Base-by-base conservation (phyloP, 92 coral and sea anemone species). In the Porites cylindrica region DNA sequence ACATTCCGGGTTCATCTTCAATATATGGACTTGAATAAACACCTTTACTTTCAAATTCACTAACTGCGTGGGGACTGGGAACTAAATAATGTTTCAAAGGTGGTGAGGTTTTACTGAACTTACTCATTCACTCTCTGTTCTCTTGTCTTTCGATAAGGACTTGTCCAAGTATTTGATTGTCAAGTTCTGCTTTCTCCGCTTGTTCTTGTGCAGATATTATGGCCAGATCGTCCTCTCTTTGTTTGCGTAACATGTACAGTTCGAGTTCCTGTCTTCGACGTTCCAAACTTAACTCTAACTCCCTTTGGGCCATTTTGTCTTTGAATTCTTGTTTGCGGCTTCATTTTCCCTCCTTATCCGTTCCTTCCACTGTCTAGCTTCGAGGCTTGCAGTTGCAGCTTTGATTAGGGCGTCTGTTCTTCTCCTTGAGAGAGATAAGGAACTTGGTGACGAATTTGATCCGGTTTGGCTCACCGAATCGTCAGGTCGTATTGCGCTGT, bases 161-260 rank as follows among this genome's bases (percentile, higher is more conserved):
- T 38, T 80, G 75, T 11, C 50, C 76, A 20, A 81, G 38, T 70
- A 82, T 82, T 70, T 54, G 58, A 20, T 70, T 66, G 43, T 82
- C 32, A 20, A 82, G 86, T 78, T 82, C 78, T 4, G 86, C 85
- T 43, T 43, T 17, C n/a, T 81, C 67, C 5, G 77, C 77, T 81
- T 50, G 77, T 4, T 69, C 71, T 58, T 70, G 79, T 66, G 38
- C 78, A 23, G 68, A 54, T 54, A 82, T 70, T 18, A 82, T 10
- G 10, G 79, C 79, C 78, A 14, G 53, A 70, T 82, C 61, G 66
- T 72, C 18, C 51, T 82, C 79, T 21, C 86, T 82, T 53, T 82
- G 53, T 78, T 52, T 82, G 56, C 86, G 50, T 10, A 54, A 10
- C 24, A 23, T 23, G 24, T 23, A 23, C 24, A 67, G 38, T 3